Conservation (phyloP, 2,113 vertebrate genomes). For the Vireo altiloquus region DNA sequence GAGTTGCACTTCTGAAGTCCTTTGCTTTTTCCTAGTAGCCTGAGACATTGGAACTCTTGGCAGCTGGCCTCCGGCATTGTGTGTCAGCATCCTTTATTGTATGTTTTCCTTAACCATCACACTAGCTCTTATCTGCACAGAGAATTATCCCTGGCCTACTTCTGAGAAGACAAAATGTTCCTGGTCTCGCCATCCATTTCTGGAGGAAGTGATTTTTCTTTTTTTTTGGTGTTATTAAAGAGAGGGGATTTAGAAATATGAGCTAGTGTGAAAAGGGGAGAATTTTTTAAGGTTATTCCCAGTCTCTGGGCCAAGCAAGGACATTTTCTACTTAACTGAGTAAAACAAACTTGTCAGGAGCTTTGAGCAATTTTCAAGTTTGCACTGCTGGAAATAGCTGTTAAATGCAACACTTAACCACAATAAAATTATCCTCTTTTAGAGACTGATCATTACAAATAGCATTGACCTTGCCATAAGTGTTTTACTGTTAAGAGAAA, state of each 20-base stretch:
- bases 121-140: background rate
- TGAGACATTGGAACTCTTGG: background rate
- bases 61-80: background rate
- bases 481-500: background rate
- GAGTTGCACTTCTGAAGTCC: background rate
- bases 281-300: background rate
- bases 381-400: background rate
- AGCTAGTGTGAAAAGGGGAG: background rate
- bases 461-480: background rate
- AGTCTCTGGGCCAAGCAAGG: accelerated
- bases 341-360: background rate
- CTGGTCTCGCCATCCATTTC: background rate
- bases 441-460: background rate
- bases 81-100: background rate
- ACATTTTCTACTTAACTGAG: background rate
- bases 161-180: background rate
- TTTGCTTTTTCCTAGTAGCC: background rate
- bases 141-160: background rate
- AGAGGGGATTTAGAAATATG: background rate
- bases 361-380: background rate
- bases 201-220: accelerated
- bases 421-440: background rate
- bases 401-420: background rate
- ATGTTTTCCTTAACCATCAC: background rate
- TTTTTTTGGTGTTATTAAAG: too few relatives aligned